These are phyloP conservation scores for Stenopsyche tienmushanensis DNA, from an alignment of 1,140 invertebrate genomes.

Conservation along the genomic window DNA sequence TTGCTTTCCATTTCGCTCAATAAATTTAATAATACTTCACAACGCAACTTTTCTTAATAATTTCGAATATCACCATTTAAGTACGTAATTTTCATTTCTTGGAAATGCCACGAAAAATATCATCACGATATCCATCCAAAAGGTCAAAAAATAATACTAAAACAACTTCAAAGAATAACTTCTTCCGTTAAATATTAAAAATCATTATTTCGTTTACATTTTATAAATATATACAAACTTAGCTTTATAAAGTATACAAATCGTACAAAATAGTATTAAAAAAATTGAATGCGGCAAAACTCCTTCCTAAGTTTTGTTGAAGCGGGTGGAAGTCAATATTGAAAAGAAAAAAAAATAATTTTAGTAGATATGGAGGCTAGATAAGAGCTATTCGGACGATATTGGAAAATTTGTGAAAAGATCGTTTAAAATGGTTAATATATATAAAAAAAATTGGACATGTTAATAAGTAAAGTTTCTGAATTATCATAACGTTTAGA, in stretches of 20 bases:
- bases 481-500: too few relatives aligned
- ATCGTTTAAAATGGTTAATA: too few relatives aligned
- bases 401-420: too few relatives aligned
- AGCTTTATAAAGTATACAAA: not conserved
- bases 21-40: constrained; percentile 24
- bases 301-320: too few relatives aligned
- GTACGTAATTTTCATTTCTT: constrained; percentile 15
- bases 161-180: not conserved
- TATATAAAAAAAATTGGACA: too few relatives aligned
- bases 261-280: not conserved
- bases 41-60: constrained; percentile 18
- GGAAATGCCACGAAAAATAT: not conserved
- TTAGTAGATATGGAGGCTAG: too few relatives aligned
- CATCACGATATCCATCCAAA: not conserved
- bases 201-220: not conserved
- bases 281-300: constrained; percentile 1
- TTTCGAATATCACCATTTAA: constrained; percentile 22
- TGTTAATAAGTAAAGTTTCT: too few relatives aligned
- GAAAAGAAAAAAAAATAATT: too few relatives aligned
- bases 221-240: not conserved
- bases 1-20: constrained; percentile 12
- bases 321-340: too few relatives aligned
- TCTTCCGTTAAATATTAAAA: not conserved
- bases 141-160: not conserved
- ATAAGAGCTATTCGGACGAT: too few relatives aligned